Conservation (phyloP, 2,113 vertebrate species). For the Brachyhypopomus occidentalis region DNA sequence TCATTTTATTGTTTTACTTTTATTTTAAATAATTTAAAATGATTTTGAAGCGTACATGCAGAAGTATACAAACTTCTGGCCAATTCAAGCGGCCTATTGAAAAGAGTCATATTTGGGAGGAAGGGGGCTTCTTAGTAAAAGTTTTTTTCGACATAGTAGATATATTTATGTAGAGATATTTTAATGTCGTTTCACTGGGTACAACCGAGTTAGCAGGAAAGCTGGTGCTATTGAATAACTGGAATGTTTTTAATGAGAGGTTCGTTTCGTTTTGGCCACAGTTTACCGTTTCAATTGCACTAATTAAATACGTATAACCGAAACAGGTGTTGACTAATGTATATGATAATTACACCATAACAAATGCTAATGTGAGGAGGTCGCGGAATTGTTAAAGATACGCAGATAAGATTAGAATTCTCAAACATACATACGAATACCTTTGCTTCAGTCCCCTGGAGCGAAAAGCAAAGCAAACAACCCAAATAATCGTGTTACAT, state of each 20-base stretch:
- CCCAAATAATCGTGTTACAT: constrained; percentile 14
- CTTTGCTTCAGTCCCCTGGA: constrained; percentile 15
- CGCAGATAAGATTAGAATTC: constrained; percentile 68
- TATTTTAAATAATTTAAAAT: too few species aligned
- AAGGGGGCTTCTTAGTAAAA: too few species aligned
- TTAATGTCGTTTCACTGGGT: too few species aligned
- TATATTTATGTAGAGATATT: too few species aligned
- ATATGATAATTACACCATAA: constrained; percentile 81
- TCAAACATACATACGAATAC: constrained; percentile 59
- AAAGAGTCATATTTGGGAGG: too few species aligned
- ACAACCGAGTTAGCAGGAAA: too few species aligned
- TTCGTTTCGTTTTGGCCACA: constrained; percentile 59
- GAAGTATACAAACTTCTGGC: too few species aligned
- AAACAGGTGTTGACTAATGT: constrained; percentile 82
- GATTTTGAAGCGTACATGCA: too few species aligned
- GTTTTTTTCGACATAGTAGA: too few species aligned
- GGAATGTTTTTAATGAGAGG: constrained; percentile 44
- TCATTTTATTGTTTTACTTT: too few species aligned
- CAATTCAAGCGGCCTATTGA: too few species aligned
- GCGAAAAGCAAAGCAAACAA: constrained; percentile 53
- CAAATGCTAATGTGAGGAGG: constrained; percentile 70
- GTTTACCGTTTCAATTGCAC: constrained; percentile 61
- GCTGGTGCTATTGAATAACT: not conserved
- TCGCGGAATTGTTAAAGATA: constrained; percentile 60
- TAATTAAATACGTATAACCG: constrained; percentile 73